Percentiles rank a stretch among this genome's conserved stretches.
These are phyloP conservation scores for Chymomyza amoena DNA, from an alignment of 2,888 invertebrate genomes.

Conservation along the genomic window DNA sequence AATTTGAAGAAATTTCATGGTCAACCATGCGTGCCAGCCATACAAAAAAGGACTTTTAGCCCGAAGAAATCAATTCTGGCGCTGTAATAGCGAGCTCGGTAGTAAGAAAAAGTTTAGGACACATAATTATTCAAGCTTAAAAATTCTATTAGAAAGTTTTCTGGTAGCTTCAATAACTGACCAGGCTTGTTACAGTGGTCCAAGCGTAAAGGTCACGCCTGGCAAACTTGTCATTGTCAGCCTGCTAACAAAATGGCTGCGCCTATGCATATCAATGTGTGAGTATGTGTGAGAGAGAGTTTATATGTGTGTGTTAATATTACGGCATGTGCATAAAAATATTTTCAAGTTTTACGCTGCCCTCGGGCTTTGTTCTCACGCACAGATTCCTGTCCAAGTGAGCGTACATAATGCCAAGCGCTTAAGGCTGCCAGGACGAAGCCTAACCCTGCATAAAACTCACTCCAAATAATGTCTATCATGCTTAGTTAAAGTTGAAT, in stretches of 20 bases:
- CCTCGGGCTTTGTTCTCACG: constrained; percentile 40
- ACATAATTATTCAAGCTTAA: constrained; percentile 63
- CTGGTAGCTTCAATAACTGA: constrained; percentile 12
- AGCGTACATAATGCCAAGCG: constrained; percentile 42
- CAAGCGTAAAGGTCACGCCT: not conserved
- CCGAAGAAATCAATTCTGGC: no score
- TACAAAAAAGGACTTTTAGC: not conserved
- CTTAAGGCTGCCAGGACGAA: not conserved
- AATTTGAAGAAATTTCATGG: constrained; percentile 38
- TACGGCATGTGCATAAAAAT: constrained; percentile 39
- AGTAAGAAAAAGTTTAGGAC: constrained; percentile 18
- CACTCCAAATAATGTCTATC: not conserved
- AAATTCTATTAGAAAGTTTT: constrained; percentile 67
- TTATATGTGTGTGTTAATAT: constrained; percentile 18
- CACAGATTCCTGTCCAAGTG: constrained; percentile 58
- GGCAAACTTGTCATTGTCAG: constrained; percentile 1
- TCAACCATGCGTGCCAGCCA: constrained; percentile 42
- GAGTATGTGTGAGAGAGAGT: not conserved
- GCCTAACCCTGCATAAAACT: not conserved
- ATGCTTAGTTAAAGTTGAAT: not conserved
- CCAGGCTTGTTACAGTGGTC: constrained; percentile 1
- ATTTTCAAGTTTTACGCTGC: constrained; percentile 24
- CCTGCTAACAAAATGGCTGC: not conserved
- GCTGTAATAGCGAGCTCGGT: no score
- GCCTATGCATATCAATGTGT: not conserved